Evolutionary conservation across 2,888 invertebrate genomes (phyloP).

Genomic region (Scaeva pyrastri): DNA sequence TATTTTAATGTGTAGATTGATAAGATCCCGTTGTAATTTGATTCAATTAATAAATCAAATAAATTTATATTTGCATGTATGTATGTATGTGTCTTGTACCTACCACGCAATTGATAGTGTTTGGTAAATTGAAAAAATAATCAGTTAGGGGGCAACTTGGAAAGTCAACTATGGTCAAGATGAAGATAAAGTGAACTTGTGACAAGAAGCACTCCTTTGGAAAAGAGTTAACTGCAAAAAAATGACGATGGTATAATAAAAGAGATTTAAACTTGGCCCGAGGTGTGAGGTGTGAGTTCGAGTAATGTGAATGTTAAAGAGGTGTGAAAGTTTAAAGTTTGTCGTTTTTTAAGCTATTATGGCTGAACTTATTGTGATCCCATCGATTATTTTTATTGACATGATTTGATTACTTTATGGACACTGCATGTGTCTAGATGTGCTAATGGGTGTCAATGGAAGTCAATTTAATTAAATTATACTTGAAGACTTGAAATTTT

Average conservation of each 20-base stretch:
- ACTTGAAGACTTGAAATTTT: too few relatives aligned
- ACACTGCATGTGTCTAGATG: background rate
- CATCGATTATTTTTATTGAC: constrained; percentile 4
- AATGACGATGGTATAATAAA: too few relatives aligned
- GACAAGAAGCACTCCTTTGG: constrained; percentile 12
- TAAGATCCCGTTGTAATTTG: constrained; percentile 56
- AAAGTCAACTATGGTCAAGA: constrained; percentile 31
- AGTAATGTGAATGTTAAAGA: background rate
- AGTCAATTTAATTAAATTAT: background rate
- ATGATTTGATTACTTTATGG: background rate
- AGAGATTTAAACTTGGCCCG: background rate
- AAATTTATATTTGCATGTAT: constrained; percentile 16
- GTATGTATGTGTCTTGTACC: background rate
- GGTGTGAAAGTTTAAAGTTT: constrained; percentile 19
- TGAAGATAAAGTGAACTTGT: constrained; percentile 1
- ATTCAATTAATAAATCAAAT: constrained; percentile 59
- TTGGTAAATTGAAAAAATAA: constrained; percentile 20
- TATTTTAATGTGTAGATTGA: constrained; percentile 47
- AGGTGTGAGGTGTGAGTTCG: too few relatives aligned
- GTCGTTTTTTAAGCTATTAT: too few relatives aligned
- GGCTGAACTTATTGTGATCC: constrained; percentile 11
- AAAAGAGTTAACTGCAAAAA: background rate
- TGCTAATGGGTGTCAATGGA: background rate
- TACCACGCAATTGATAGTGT: background rate
- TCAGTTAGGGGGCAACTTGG: constrained; percentile 14